Evolutionary conservation across 92 coral and sea anemone genomes (phyloP), one percentile per base, ranked within the genome.

Genomic region (Virgularia gustaviana): DNA sequence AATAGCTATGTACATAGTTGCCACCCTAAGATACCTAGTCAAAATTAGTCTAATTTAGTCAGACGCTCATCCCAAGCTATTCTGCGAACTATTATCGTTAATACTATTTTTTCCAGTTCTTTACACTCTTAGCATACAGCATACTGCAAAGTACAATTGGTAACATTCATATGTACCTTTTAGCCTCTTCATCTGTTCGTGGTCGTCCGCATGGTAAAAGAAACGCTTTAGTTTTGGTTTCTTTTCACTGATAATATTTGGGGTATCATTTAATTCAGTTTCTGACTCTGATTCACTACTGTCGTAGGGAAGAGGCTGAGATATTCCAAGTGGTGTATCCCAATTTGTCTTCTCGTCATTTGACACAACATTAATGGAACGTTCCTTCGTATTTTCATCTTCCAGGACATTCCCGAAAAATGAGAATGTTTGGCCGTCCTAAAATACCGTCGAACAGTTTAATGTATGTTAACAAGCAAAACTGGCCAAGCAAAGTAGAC

Each of bases 201-300:
- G 83, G 68, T 92, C 83, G 31, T 71, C 89, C 16, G 81, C 65
- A 63, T 89, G 98, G 53, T 89, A 92, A 77, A 92, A 92, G 71
- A 92, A 89, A 47, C 82, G 55, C 23, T 49, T 49, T 49, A 19
- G 6, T 42, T 2, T 37, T n/a, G 19, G 38, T 73, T 23, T 10
- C 35, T 51, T 37, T n/a, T n/a, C 31, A 16, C 30, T 51, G 27
- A 8, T 47, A 62, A 51, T 63, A 19, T 35, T 44, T 10, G 29
- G 62, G 13, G 29, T 64, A 20, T 29, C 64, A 3, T 18, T 27
- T 18, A 35, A 79, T 4, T 85, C 92, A 27, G 73, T 70, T 22
- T 81, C 95, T 53, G 73, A 22, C 35, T 83, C 79, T 47, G 84
- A 90, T 38, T 77, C 86, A 75, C 96, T 94, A 58, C 99, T 94